phyloP scores from a whole-genome alignment of 2,113 vertebrate species.

The Podarcis cretensis region DNA sequence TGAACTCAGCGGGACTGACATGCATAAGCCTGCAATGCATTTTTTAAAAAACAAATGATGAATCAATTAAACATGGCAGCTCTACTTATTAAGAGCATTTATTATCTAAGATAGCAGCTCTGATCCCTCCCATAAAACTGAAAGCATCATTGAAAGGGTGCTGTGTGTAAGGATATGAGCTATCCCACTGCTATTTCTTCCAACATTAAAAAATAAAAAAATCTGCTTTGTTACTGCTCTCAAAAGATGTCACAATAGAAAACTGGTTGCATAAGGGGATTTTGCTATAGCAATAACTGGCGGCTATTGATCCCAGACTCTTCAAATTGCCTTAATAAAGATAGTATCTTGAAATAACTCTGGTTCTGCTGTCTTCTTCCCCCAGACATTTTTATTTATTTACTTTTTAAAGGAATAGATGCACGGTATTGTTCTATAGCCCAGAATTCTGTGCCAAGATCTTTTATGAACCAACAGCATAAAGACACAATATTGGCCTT shows the following conservation, averaged over 20 bases:
- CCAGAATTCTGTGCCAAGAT: background rate
- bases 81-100: no score
- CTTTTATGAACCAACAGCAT: background rate
- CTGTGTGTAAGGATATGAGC: no score
- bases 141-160: no score
- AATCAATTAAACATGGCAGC: no score
- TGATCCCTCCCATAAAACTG: no score
- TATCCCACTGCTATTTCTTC: background rate
- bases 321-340: background rate
- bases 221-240: no score
- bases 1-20: background rate
- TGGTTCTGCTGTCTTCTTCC: background rate
- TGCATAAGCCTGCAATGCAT: background rate
- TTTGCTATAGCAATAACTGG: no score
- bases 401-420: background rate
- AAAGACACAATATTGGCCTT: background rate
- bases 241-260: no score
- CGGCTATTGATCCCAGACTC: background rate
- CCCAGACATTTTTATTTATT: background rate
- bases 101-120: no score
- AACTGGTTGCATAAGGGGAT: no score
- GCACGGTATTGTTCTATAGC: background rate
- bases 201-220: no score
- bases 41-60: no score
- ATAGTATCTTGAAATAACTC: background rate